phyloP scores from a whole-genome alignment of 2,888 invertebrate genomes.

The Molorchus minor region DNA sequence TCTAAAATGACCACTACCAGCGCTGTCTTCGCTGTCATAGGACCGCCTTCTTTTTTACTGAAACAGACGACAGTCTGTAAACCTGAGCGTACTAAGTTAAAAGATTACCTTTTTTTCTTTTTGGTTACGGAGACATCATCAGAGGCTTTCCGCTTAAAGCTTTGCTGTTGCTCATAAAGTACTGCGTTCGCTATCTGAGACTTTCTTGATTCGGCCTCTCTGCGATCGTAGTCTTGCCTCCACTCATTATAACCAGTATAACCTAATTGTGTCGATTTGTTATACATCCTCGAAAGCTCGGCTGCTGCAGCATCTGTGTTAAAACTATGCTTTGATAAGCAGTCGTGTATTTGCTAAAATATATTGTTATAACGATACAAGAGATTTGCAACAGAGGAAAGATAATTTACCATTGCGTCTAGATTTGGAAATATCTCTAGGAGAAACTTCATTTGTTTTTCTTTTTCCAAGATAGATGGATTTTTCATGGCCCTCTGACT shows the following conservation, averaged over 20 bases:
- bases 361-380: background rate
- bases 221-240: constrained; percentile 60
- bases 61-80: constrained; percentile 19
- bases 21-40: constrained; percentile 69
- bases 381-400: background rate
- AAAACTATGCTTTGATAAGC: constrained; percentile 66
- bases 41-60: constrained; percentile 45
- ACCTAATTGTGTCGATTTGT: constrained; percentile 41
- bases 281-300: constrained; percentile 60
- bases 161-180: constrained; percentile 34
- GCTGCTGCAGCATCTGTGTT: constrained; percentile 68
- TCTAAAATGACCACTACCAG: constrained; percentile 69
- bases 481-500: constrained; percentile 44
- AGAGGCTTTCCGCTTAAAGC: constrained; percentile 39
- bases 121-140: constrained; percentile 37
- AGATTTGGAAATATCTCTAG: constrained; percentile 71
- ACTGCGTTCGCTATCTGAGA: constrained; percentile 29
- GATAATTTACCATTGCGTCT: constrained; percentile 66
- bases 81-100: background rate
- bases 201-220: constrained; percentile 56
- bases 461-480: constrained; percentile 62
- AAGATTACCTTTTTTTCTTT: constrained; percentile 41
- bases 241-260: constrained; percentile 49
- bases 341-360: constrained; percentile 66
- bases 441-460: constrained; percentile 71